These are phyloP conservation scores for Lepidothrix coronata DNA, from an alignment of 2,113 vertebrate genomes.

Conservation along the genomic window DNA sequence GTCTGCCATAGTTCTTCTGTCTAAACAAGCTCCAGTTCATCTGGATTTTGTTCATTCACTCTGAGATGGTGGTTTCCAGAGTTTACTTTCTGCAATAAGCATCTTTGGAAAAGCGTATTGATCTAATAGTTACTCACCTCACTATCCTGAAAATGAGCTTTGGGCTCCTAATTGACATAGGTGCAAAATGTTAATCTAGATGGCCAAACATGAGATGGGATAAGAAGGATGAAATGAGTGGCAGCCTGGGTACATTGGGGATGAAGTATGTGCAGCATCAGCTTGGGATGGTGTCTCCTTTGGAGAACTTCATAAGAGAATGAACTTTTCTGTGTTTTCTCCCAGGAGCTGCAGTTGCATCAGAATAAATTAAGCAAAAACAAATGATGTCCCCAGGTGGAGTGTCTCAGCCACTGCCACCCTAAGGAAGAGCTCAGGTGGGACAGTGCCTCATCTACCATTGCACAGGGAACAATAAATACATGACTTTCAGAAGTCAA, in stretches of 20 bases:
- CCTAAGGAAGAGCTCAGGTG: slow-evolving; percentile 33
- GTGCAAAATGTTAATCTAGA: background rate
- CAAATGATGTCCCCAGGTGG: background rate
- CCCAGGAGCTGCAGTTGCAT: background rate
- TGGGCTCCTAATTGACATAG: background rate
- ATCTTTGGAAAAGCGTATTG: background rate
- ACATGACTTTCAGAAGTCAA: background rate
- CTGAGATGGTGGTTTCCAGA: background rate
- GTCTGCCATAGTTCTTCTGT: background rate
- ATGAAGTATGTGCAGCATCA: background rate
- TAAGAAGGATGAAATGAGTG: background rate
- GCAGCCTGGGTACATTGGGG: background rate
- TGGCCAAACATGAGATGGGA: background rate
- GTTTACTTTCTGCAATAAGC: background rate
- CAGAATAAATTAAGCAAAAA: background rate
- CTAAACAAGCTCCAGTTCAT: background rate
- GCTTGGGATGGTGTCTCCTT: background rate
- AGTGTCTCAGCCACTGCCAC: background rate
- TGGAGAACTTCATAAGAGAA: background rate
- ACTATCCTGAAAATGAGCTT: background rate
- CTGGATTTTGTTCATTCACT: background rate
- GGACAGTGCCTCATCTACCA: background rate
- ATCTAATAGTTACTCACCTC: background rate
- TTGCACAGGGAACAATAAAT: background rate
- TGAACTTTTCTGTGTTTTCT: background rate